A percentile compares a stretch with the other conserved stretches of the same genome.
These are phyloP conservation scores for Scaptomyza parva DNA, from an alignment of 2,888 invertebrate species.

Conservation along the genomic window DNA sequence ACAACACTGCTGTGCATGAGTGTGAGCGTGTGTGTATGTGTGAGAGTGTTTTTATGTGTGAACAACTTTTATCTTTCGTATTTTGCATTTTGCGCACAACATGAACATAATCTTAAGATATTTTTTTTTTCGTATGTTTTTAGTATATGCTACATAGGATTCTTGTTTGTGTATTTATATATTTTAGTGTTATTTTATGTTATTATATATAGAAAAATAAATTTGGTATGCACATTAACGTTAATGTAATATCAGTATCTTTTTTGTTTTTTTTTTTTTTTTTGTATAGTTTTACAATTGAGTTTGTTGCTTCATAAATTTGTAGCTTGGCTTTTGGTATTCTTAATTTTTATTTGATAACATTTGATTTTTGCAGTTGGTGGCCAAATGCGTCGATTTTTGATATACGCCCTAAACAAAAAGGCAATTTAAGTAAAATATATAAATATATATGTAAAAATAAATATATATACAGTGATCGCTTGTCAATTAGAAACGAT, in stretches of 20 bases:
- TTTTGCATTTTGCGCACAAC: conserved; percentile 60
- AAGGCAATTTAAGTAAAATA: conserved; percentile 13
- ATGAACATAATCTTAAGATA: conserved; percentile 43
- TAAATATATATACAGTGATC: background rate
- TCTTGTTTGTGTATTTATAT: conserved; percentile 18
- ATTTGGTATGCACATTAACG: conserved; percentile 51
- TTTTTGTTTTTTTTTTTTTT: background rate
- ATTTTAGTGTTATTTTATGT: conserved; percentile 16
- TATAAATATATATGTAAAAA: background rate
- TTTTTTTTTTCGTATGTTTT: conserved; percentile 17
- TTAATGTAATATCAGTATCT: conserved; percentile 53
- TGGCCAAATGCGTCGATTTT: conserved; percentile 78
- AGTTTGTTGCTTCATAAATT: conserved; percentile 46
- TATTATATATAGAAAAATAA: conserved; percentile 53
- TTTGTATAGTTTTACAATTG: conserved; percentile 39
- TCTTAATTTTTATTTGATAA: conserved; percentile 13
- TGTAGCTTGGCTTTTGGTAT: conserved; percentile 64
- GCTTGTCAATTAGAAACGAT: conserved; percentile 1
- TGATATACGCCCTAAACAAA: conserved; percentile 24
- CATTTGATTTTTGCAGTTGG: conserved; percentile 46
- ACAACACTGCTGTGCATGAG: conserved; percentile 35
- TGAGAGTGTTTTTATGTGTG: conserved; percentile 23
- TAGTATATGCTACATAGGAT: conserved; percentile 22
- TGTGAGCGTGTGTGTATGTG: conserved; percentile 18
- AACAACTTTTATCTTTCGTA: conserved; percentile 53